Percentiles rank a stretch among this genome's conserved stretches.
Evolutionary conservation across 2,113 vertebrate species (phyloP).

Genomic region (Sardina pilchardus): DNA sequence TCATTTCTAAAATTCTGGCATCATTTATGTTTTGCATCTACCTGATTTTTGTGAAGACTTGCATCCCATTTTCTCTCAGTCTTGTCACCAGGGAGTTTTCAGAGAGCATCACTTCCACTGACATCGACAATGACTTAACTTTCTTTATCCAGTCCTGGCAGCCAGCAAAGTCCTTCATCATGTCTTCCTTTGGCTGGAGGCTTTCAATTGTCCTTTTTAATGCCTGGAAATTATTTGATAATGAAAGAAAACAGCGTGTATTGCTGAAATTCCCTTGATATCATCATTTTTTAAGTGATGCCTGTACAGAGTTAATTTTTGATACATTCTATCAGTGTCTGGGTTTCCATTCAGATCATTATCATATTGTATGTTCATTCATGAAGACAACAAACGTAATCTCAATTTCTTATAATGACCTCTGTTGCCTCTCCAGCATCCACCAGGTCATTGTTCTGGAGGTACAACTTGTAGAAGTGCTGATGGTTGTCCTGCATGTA

Average conservation of each 20-base stretch:
- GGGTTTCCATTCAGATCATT: too few species aligned
- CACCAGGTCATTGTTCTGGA: constrained; percentile 24
- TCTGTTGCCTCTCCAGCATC: constrained; percentile 27
- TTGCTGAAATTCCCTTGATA: too few species aligned
- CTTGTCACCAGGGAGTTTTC: constrained; percentile 36
- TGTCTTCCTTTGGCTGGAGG: constrained; percentile 34
- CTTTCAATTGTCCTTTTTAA: constrained; percentile 14
- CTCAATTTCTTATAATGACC: constrained; percentile 7
- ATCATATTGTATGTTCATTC: too few species aligned
- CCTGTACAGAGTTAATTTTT: neutral
- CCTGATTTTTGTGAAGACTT: constrained; percentile 29
- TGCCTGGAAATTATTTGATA: constrained; percentile 23
- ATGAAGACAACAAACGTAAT: neutral
- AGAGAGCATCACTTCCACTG: constrained; percentile 40
- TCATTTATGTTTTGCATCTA: neutral
- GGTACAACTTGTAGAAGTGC: constrained; percentile 31
- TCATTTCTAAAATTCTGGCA: neutral
- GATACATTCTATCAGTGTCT: too few species aligned
- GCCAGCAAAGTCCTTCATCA: constrained; percentile 39
- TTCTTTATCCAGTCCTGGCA: constrained; percentile 39
- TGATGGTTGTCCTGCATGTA: constrained; percentile 46
- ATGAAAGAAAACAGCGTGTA: neutral
- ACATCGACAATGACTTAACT: constrained; percentile 39
- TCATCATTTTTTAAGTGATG: neutral
- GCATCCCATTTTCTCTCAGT: constrained; percentile 31